phyloP scores from a whole-genome alignment of 1,140 invertebrate genomes.

The Atta cephalotes region DNA sequence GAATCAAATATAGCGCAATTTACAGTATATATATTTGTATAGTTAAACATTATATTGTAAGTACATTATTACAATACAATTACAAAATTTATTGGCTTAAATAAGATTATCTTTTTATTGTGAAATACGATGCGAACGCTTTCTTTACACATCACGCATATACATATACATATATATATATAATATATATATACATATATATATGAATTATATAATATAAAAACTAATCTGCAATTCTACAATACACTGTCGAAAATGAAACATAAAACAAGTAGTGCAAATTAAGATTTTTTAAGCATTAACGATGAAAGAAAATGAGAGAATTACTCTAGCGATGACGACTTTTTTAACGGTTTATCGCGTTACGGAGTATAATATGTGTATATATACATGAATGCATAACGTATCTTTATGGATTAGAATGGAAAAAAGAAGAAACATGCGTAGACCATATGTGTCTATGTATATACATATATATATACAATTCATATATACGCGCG shows the following conservation, averaged over 20 bases:
- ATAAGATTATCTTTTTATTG: background rate
- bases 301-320: constrained; percentile 49
- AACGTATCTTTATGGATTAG: constrained; percentile 22
- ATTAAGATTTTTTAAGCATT: constrained; percentile 77
- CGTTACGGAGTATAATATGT: constrained; percentile 72
- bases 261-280: constrained; percentile 73
- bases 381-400: constrained; percentile 66
- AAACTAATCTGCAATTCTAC: constrained; percentile 71
- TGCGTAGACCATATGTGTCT: constrained; percentile 58
- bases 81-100: background rate
- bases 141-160: constrained; percentile 6
- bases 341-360: constrained; percentile 77
- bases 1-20: background rate
- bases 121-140: background rate
- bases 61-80: constrained; percentile 41
- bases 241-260: constrained; percentile 71
- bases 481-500: constrained; percentile 55
- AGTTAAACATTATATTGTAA: constrained; percentile 12
- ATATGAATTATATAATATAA: constrained; percentile 55
- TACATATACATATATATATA: constrained; percentile 49
- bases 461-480: constrained; percentile 64
- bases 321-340: constrained; percentile 61
- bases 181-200: background rate
- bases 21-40: background rate
- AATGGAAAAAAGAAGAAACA: constrained; percentile 3